A percentile compares a stretch with the other conserved stretches of the same genome.
Conservation (phyloP, 2,888 invertebrate genomes). For the Ectemnius lituratus region DNA sequence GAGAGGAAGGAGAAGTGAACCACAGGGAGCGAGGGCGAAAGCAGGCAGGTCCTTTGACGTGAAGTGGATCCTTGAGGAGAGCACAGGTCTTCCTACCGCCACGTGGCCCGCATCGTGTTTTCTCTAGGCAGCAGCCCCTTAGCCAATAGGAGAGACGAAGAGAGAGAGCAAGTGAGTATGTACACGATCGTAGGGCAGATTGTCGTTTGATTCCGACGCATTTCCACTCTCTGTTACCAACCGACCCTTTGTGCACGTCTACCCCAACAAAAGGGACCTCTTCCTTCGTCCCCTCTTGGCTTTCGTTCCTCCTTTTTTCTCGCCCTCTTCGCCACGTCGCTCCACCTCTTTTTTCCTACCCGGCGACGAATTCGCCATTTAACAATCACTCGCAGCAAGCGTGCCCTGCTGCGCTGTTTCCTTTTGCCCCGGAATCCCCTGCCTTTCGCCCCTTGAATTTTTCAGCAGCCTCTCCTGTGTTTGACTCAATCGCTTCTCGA, state of each 20-base stretch:
- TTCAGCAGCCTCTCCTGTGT: not conserved
- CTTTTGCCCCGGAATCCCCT: not conserved
- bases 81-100: slow-evolving; percentile 38
- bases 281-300: not conserved
- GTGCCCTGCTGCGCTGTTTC: not conserved
- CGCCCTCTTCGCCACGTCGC: slow-evolving; percentile 2
- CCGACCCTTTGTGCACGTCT: slow-evolving; percentile 41
- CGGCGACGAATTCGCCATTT: slow-evolving; percentile 33
- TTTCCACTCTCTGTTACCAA: slow-evolving; percentile 45
- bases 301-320: slow-evolving; percentile 1
- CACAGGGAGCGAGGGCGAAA: slow-evolving; percentile 1
- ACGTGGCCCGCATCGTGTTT: slow-evolving; percentile 40
- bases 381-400: slow-evolving; percentile 27
- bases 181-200: slow-evolving; percentile 25
- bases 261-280: slow-evolving; percentile 42
- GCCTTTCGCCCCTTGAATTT: not conserved
- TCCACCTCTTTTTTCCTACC: too few relatives aligned
- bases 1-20: too few relatives aligned
- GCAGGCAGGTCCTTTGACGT: slow-evolving; percentile 52
- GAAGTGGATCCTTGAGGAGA: slow-evolving; percentile 64
- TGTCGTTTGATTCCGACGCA: slow-evolving; percentile 56
- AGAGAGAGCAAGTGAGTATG: too few relatives aligned
- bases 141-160: slow-evolving; percentile 9
- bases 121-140: slow-evolving; percentile 53
- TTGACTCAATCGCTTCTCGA: too few relatives aligned